Conservation (phyloP, 30 jellyfish, hydroid and myxozoan genomes). For the Aurelia coerulea region DNA sequence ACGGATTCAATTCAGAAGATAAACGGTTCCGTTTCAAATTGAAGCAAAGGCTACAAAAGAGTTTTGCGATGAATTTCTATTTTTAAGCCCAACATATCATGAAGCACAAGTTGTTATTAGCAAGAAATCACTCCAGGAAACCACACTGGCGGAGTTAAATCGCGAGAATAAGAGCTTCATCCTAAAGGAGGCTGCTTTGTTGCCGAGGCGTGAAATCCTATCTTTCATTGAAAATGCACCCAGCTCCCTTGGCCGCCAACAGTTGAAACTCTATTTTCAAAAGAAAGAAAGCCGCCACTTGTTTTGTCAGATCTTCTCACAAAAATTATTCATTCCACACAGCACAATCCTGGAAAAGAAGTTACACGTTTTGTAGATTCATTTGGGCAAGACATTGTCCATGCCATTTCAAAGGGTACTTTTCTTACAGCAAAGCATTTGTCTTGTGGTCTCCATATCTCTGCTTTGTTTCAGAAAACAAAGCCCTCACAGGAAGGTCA, state of each 20-base stretch:
- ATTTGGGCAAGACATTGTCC: conserved; percentile 4
- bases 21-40: conserved; percentile 14
- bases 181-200: conserved; percentile 46
- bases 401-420: conserved; percentile 11
- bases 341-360: conserved; percentile 2
- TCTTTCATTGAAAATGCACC: background rate
- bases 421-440: conserved; percentile 1
- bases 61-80: conserved; percentile 18
- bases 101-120: conserved; percentile 39
- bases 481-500: too few species aligned
- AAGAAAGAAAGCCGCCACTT: conserved; percentile 21
- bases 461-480: too few species aligned
- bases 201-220: conserved; percentile 17
- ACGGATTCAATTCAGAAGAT: conserved; percentile 27
- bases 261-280: conserved; percentile 9
- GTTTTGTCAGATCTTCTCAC: conserved; percentile 3
- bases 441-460: conserved; percentile 3
- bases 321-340: background rate
- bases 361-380: background rate
- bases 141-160: conserved; percentile 18
- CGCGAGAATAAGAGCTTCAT: conserved; percentile 4
- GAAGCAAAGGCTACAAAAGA: conserved; percentile 25
- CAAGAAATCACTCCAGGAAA: conserved; percentile 9
- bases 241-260: conserved; percentile 40
- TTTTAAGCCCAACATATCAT: conserved; percentile 36